These are phyloP conservation scores for Lepidurus couesii DNA, from an alignment of 1,140 invertebrate genomes.

Conservation along the genomic window DNA sequence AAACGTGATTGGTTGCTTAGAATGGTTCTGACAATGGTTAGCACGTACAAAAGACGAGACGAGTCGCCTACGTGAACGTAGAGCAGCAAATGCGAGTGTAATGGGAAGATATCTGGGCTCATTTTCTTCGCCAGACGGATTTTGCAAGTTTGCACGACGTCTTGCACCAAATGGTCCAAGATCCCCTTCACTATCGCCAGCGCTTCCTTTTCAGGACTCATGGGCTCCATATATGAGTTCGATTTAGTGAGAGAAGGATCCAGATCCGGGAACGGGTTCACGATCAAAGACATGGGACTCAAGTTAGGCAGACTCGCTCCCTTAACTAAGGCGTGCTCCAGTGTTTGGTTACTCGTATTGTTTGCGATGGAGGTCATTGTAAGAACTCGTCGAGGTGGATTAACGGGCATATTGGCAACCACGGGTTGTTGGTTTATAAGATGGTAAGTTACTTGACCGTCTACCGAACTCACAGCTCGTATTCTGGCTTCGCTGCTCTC, in stretches of 20 bases:
- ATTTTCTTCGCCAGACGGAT: constrained; percentile 23
- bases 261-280: constrained; percentile 50
- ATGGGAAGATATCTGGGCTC: constrained; percentile 54
- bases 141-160: constrained; percentile 42
- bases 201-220: constrained; percentile 13
- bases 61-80: constrained; percentile 78
- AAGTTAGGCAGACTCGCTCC: constrained; percentile 50
- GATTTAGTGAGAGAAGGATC: not conserved
- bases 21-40: constrained; percentile 67
- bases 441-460: constrained; percentile 80
- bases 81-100: constrained; percentile 75
- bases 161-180: constrained; percentile 53
- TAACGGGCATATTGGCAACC: constrained; percentile 41
- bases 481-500: constrained; percentile 56
- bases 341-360: constrained; percentile 41
- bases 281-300: constrained; percentile 50
- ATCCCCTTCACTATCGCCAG: constrained; percentile 52
- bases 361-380: constrained; percentile 37
- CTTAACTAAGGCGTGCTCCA: constrained; percentile 49
- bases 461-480: constrained; percentile 77
- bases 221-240: not conserved
- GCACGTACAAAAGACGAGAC: constrained; percentile 66
- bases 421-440: constrained; percentile 50
- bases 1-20: constrained; percentile 65
- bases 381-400: constrained; percentile 35